Evolutionary conservation across 1,140 invertebrate genomes (phyloP), one percentile per base, ranked within the genome.

Genomic region (Diachasma alloeum): DNA sequence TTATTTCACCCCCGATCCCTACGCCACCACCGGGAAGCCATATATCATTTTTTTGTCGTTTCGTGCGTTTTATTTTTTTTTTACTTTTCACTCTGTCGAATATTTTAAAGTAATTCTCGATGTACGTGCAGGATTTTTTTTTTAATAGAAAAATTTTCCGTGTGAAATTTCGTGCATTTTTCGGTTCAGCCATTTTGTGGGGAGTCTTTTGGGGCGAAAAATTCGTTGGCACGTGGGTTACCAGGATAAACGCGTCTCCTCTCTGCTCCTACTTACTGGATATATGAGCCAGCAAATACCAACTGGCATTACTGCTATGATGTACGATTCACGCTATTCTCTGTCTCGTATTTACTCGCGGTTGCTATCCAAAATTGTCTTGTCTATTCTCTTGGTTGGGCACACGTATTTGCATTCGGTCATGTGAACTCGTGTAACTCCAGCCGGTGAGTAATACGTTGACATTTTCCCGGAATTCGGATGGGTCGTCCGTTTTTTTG

Each of bases 151-250:
- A 11, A 53, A n/a, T 53, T 53, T 15, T n/a, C 48, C 1, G 17
- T 53, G 48, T 53, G 13, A 53, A 53, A 53, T 19, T 53, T 53
- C 15, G 48, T 8, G 13, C 0, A 9, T 1, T 42, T 11, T 42
- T 42, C 9, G 9, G 39, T 42, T 31, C 39, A 42, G 39, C 59
- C 59, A 63, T 63, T 63, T 63, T 63, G 11, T 53, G 48, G 48
- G n/a, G 48, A 53, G n/a, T 13, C 59, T 63, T 31, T 63, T 63
- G 59, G 19, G 22, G 24, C 59, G 59, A 26, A 63, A 24, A 63
- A 63, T 63, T 63, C 59, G 22, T 19, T 63, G 59, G 59, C 59
- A 63, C 59, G 59, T 63, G 59, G 59, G 59, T 63, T 19, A 63
- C 59, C 10, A 63, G 59, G 59, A 63, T 63, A 63, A 63, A 63